Evolutionary conservation across 2,113 vertebrate species (phyloP).

Genomic region (Cyphomyrus discorhynchus): DNA sequence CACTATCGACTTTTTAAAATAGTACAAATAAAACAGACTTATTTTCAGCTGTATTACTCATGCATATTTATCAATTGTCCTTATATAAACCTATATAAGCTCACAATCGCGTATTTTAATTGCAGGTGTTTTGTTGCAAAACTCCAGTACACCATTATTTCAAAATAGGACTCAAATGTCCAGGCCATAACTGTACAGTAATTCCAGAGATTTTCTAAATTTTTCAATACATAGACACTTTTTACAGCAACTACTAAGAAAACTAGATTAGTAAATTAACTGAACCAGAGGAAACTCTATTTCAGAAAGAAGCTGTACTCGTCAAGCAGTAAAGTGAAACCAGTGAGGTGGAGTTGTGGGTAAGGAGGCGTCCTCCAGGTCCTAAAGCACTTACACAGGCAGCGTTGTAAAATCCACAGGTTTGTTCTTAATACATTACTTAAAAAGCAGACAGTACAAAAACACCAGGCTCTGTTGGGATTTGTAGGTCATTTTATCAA

Average conservation of each 20-base stretch:
- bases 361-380: not conserved
- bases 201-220: not conserved
- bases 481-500: not conserved
- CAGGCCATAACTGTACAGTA: not conserved
- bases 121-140: not conserved
- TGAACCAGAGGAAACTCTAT: not conserved
- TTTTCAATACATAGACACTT: not conserved
- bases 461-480: not conserved
- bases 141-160: not conserved
- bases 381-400: not conserved
- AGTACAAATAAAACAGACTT: not conserved
- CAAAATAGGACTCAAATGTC: not conserved
- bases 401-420: not conserved
- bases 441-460: not conserved
- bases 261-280: not conserved
- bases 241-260: not conserved
- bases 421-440: not conserved
- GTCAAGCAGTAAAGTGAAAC: not conserved
- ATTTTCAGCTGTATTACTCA: not conserved
- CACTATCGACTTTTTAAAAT: not conserved
- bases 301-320: not conserved
- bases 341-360: not conserved
- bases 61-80: not conserved
- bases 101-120: not conserved
- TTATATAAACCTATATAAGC: not conserved